phyloP scores from a whole-genome alignment of 2,113 vertebrate genomes.

The Tinamus guttatus region DNA sequence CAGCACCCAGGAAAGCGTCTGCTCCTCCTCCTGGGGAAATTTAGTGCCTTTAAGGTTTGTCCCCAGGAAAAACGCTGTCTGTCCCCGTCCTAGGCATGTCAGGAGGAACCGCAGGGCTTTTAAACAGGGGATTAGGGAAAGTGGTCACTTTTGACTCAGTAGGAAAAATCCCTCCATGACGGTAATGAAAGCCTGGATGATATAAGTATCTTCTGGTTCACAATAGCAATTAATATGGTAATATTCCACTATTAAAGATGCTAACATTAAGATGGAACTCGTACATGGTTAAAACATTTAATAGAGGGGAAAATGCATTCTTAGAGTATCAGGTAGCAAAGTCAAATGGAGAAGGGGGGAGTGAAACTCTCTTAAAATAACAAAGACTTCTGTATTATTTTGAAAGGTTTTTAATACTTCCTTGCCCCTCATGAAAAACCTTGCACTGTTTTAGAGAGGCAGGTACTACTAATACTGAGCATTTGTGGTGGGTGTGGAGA shows the following conservation, averaged over 20 bases:
- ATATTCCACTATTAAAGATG: constrained; percentile 80
- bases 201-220: constrained; percentile 79
- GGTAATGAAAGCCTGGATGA: constrained; percentile 77
- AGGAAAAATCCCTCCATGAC: constrained; percentile 75
- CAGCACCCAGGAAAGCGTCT: neutral
- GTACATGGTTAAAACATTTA: constrained; percentile 72
- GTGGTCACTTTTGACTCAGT: constrained; percentile 79
- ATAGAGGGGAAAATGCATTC: constrained; percentile 68
- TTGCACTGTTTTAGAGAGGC: neutral
- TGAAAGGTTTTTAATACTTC: neutral
- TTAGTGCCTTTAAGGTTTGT: constrained; percentile 40
- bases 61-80: constrained; percentile 8
- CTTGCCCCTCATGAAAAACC: constrained; percentile 31
- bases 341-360: constrained; percentile 40
- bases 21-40: neutral
- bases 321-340: constrained; percentile 71
- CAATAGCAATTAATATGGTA: constrained; percentile 82
- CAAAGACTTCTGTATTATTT: constrained; percentile 13
- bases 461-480: fast-evolving
- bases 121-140: constrained; percentile 73
- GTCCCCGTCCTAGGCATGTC: constrained; percentile 1
- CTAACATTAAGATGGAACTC: constrained; percentile 75
- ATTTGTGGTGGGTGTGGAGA: neutral
- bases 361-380: constrained; percentile 47
- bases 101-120: constrained; percentile 65